Conservation (phyloP, 2,888 invertebrate genomes). For the Vandiemenella viatica region DNA sequence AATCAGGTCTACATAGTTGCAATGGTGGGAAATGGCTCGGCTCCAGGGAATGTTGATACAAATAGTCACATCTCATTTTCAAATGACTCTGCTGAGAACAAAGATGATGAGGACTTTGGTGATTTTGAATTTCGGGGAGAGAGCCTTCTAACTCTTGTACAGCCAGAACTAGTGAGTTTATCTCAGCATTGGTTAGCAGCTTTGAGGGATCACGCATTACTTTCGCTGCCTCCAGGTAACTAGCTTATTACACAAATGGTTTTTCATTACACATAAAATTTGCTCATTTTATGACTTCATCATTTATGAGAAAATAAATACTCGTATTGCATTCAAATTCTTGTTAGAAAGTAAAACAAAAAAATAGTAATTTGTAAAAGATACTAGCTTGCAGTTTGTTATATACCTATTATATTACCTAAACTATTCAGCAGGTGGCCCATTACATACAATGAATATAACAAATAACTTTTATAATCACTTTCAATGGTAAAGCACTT, state of each 20-base stretch:
- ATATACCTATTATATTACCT: too few relatives aligned
- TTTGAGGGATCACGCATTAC: constrained; percentile 82
- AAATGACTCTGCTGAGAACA: constrained; percentile 3
- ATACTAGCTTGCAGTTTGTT: too few relatives aligned
- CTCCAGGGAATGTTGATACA: constrained; percentile 30
- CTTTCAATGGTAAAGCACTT: too few relatives aligned
- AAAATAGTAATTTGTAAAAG: too few relatives aligned
- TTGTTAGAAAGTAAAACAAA: not conserved
- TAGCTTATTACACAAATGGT: too few relatives aligned
- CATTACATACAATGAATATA: too few relatives aligned
- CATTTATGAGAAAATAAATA: not conserved
- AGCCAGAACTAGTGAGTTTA: constrained; percentile 81
- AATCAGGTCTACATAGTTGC: constrained; percentile 90
- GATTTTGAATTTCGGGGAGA: constrained; percentile 65
- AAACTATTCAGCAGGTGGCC: too few relatives aligned
- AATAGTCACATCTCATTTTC: constrained; percentile 1
- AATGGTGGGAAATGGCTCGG: constrained; percentile 63
- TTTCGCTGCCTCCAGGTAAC: constrained; percentile 71
- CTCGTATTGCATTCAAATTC: not conserved
- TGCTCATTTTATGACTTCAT: not conserved
- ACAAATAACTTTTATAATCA: too few relatives aligned
- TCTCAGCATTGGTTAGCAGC: constrained; percentile 93
- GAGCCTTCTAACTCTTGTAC: constrained; percentile 76
- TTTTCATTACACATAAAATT: too few relatives aligned
- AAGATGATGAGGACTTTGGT: constrained; percentile 44